Conservation (phyloP, 2,797 vertebrate species). For the Megaceryle alcyon region DNA sequence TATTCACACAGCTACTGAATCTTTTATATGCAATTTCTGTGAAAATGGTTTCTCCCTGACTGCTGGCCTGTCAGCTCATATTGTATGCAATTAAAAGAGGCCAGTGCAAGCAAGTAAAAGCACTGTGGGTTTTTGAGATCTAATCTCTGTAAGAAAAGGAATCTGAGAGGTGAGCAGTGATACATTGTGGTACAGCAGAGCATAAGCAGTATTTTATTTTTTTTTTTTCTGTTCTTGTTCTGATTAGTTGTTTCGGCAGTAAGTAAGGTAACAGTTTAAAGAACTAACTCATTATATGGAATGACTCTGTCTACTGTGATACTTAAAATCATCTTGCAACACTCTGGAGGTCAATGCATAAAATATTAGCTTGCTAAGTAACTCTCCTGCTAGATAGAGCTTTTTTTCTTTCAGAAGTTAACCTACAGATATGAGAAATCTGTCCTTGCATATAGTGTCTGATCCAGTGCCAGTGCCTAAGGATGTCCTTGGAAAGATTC, state of each 20-base stretch:
- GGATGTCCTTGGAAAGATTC: constrained; percentile 54
- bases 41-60: not conserved
- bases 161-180: not conserved
- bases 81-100: constrained; percentile 34
- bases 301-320: constrained; percentile 40
- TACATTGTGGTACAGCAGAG: not conserved
- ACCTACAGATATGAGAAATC: constrained; percentile 46
- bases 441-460: not conserved
- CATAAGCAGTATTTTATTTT: not conserved
- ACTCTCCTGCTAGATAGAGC: not conserved
- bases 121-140: not conserved
- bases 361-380: constrained; percentile 51
- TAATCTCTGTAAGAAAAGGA: constrained; percentile 4
- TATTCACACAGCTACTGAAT: constrained; percentile 5
- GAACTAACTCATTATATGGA: constrained; percentile 41
- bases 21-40: constrained; percentile 23
- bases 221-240: not conserved
- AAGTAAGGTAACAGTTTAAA: constrained; percentile 62
- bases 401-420: constrained; percentile 31
- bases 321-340: constrained; percentile 29
- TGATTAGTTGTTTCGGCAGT: constrained; percentile 42
- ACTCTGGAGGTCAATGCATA: constrained; percentile 41
- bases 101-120: constrained; percentile 4
- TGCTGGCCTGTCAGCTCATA: constrained; percentile 8
- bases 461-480: constrained; percentile 54